These are phyloP conservation scores for Diachasma alloeum DNA, from an alignment of 1,140 invertebrate genomes.

Conservation along the genomic window DNA sequence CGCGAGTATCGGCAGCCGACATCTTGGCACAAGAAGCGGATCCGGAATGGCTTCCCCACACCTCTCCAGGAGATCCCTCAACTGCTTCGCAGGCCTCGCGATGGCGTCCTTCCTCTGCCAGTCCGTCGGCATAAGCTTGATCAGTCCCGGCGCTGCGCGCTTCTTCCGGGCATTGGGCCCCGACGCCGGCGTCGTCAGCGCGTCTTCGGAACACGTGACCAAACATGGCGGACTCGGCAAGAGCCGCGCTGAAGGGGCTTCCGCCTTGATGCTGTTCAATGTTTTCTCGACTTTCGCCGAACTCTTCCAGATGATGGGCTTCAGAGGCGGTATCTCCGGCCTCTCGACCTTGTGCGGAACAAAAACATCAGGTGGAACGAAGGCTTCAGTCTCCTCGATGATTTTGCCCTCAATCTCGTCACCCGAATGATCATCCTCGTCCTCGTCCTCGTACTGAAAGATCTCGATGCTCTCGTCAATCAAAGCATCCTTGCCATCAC, in stretches of 20 bases:
- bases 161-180: neutral
- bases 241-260: conserved; percentile 43
- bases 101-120: neutral
- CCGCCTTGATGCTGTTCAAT: conserved; percentile 23
- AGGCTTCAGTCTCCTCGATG: neutral
- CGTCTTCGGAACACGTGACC: conserved; percentile 61
- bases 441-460: conserved; percentile 28
- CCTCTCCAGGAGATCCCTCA: conserved; percentile 75
- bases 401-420: conserved; percentile 2
- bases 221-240: conserved; percentile 60
- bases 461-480: conserved; percentile 32
- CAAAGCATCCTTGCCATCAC: conserved; percentile 33
- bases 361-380: neutral
- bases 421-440: conserved; percentile 36
- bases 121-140: conserved; percentile 15
- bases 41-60: conserved; percentile 78
- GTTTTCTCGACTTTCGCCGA: conserved; percentile 41
- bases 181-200: neutral
- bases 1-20: conserved; percentile 75
- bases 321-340: conserved; percentile 49
- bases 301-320: conserved; percentile 32
- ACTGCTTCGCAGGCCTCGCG: conserved; percentile 72
- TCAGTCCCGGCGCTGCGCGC: conserved; percentile 12
- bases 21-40: conserved; percentile 80
- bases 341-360: neutral